Evolutionary conservation across 2,113 vertebrate genomes (phyloP).

Genomic region (mouse (Mus musculus)): GRCm39 chr1:113417001-113417500

Average conservation of each 20-base stretch:
- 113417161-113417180: not conserved
- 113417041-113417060: slow-evolving; percentile 60
- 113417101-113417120: slow-evolving; percentile 70
- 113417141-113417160: not conserved
- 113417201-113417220: not conserved
- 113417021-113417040: slow-evolving; percentile 66
- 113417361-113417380: fast-evolving
- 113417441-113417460: not conserved
- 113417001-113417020: slow-evolving; percentile 70
- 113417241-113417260: not conserved
- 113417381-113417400: too few relatives aligned
- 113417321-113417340: not conserved
- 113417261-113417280: not conserved
- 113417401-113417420: not conserved
- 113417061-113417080: slow-evolving; percentile 42
- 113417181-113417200: not conserved
- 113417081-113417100: slow-evolving; percentile 32
- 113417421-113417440: too few relatives aligned
- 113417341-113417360: not conserved
- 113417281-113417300: not conserved
- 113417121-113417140: slow-evolving; percentile 57
- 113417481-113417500: not conserved
- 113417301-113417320: fast-evolving
- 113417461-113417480: not conserved
- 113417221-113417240: not conserved